Evolutionary conservation across 2,113 vertebrate genomes (phyloP), one percentile per base, ranked within the genome.

Genomic region (Sapajus apella): DNA sequence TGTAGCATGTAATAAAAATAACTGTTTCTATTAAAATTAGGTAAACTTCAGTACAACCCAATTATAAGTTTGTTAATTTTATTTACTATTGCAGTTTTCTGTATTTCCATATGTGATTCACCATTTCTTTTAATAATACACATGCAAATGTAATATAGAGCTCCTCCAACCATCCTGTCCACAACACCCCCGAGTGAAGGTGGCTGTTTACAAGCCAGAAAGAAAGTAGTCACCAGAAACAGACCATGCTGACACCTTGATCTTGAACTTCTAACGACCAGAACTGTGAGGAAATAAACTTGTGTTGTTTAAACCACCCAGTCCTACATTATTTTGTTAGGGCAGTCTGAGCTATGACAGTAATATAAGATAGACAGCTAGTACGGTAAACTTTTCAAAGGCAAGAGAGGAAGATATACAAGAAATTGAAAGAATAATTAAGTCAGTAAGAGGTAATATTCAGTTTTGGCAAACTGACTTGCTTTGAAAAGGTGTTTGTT

Each of bases 61-160:
- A 90, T 55, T 72, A 45, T 91, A 87, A 64, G 50, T 83, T 96
- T 75, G 35, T 95, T 7, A 70, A 0, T 81, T 90, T 97, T 70
- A 5, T 92, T 83, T 90, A 10, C 32, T 75, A 50, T 85, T 90
- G 75, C 61, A 64, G 61, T 64, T 64, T 32, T 64, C 61, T 64
- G 1, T 64, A 64, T 64, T 64, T 30, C 61, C 58, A 70, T 89
- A 91, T 55, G 35, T 16, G 10, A 21, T 61, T 93, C 73, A 93
- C 47, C 91, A 52, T 95, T 95, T 8, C 10, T 92, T 97, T 88
- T 80, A 97, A 56, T 76, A 83, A n/a, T 86, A 43, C 30, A 21
- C 81, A 45, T 95, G 37, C 92, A 94, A 96, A 80, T 83, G 8
- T 90, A 77, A 61, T 61, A 11, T 64, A 32, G 27, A 30, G 12